Evolutionary conservation across 2,797 vertebrate genomes (phyloP).

Genomic region (Hozukius guyotensis): DNA sequence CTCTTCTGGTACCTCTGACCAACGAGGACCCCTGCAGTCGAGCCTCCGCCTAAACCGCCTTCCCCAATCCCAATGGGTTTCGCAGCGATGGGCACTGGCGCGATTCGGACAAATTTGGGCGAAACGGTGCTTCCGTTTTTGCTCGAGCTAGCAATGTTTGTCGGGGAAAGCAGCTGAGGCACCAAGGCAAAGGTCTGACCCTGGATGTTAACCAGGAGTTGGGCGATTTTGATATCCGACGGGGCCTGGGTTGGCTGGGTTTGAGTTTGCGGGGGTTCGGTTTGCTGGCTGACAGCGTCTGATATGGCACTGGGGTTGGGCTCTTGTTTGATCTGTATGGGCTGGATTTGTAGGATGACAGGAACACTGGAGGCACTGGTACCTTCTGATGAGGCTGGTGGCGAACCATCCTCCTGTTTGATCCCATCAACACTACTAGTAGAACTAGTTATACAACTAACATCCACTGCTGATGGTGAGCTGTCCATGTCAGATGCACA

Average conservation of each 20-base stretch:
- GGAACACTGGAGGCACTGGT: slow-evolving; percentile 72
- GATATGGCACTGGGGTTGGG: slow-evolving; percentile 70
- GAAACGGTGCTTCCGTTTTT: slow-evolving; percentile 81
- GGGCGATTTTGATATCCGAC: slow-evolving; percentile 93
- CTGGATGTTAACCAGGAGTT: slow-evolving; percentile 98
- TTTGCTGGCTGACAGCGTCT: slow-evolving; percentile 49
- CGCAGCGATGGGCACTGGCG: slow-evolving; percentile 95
- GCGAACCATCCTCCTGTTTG: slow-evolving; percentile 71
- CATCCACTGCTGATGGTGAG: slow-evolving; percentile 59
- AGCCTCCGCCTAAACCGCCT: slow-evolving; percentile 70
- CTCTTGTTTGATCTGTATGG: slow-evolving; percentile 93
- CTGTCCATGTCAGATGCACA: slow-evolving; percentile 45
- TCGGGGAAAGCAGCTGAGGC: slow-evolving; percentile 91
- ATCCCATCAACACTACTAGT: slow-evolving; percentile 74
- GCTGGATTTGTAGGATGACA: slow-evolving; percentile 94
- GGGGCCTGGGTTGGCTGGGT: slow-evolving; percentile 53
- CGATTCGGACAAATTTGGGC: slow-evolving; percentile 96
- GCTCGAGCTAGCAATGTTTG: slow-evolving; percentile 43
- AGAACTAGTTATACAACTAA: slow-evolving; percentile 19
- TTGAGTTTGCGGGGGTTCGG: slow-evolving; percentile 52
- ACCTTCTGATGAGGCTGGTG: slow-evolving; percentile 41
- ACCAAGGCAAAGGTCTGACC: slow-evolving; percentile 97
- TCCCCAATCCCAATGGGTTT: slow-evolving; percentile 91
- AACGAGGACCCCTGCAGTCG: slow-evolving; percentile 83
- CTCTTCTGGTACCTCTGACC: slow-evolving; percentile 96